Evolutionary conservation across 2,113 vertebrate genomes (phyloP).

Genomic region (Odobenus rosmarus): DNA sequence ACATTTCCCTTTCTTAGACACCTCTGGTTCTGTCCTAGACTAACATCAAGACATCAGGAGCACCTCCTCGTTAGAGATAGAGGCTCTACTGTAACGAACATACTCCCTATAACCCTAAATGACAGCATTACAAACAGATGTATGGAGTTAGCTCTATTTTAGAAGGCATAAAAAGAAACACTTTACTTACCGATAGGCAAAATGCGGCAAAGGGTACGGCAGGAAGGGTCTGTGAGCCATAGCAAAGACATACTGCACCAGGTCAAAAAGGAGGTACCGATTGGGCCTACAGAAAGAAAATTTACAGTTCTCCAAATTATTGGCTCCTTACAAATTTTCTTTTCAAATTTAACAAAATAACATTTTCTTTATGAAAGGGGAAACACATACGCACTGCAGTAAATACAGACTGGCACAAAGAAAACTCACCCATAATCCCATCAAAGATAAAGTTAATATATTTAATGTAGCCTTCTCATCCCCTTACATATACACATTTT

Average conservation of each 20-base stretch:
- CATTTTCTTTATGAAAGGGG: not conserved
- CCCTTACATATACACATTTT: not conserved
- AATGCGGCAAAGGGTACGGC: conserved; percentile 90
- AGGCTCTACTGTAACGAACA: not conserved
- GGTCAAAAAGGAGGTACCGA: conserved; percentile 92
- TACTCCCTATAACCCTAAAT: not conserved
- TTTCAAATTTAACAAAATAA: not conserved
- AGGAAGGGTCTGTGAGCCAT: conserved; percentile 88
- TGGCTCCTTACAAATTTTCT: not conserved
- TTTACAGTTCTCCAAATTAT: not conserved
- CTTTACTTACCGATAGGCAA: conserved; percentile 91
- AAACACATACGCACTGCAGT: not conserved
- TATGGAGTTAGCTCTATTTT: not conserved
- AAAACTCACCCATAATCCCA: not conserved
- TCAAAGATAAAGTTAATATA: not conserved
- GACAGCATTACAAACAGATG: not conserved
- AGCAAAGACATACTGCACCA: conserved; percentile 92
- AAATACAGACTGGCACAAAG: conserved; percentile 27
- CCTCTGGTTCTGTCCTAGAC: not conserved
- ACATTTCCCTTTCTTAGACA: not conserved
- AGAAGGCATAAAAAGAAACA: not conserved
- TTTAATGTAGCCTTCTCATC: not conserved
- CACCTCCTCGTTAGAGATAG: not conserved
- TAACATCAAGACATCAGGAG: not conserved
- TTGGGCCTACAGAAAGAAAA: conserved; percentile 87